Evolutionary conservation across 1,140 invertebrate species (phyloP), one percentile per base, ranked within the genome.

Genomic region (Zophobas atratus): DNA sequence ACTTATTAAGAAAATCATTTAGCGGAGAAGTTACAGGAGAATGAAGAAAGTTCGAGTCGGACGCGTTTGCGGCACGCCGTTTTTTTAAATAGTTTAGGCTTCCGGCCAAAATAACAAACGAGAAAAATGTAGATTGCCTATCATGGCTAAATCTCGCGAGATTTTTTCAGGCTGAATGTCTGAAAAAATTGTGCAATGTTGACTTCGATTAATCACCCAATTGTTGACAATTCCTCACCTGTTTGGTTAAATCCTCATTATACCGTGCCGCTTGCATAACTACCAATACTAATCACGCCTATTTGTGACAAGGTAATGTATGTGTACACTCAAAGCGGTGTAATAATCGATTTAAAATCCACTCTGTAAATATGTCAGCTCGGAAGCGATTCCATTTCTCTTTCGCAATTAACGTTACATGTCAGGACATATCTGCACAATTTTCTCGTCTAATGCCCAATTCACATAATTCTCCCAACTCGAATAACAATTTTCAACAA

Each of bases 401-500:
- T 46, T 46, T 46, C 43, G 3, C 43, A 46, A 20, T 20, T 20
- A 20, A 20, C 20, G 20, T 20, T 20, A 20, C 20, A 20, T 20
- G 20, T 20, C 20, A 20, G 20, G 20, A 20, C 20, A 20, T 20
- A 46, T 46, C 43, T 46, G 43, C 3, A 46, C 43, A 46, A 46
- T 8, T 46, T 3, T 8, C 8, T 34, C 34, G 38, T 60, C 2
- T 32, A 55, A 34, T 33, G n/a, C 20, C 56, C 56, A 60, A 60
- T 60, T 60, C 2, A n/a, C 56, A 33, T 60, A 60, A 60, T 33
- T 36, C n/a, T 38, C 38, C 56, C 56, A 20, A 35, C 56, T 60
- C 1, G 38, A 60, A 60, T 60, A 32, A 46, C 8, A 46, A 46
- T 46, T 46, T 46, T 46, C 43, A 46, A 46, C 43, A 46, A 46